These are phyloP conservation scores for Chydorus sphaericus DNA, from an alignment of 2,888 invertebrate species.

Conservation along the genomic window DNA sequence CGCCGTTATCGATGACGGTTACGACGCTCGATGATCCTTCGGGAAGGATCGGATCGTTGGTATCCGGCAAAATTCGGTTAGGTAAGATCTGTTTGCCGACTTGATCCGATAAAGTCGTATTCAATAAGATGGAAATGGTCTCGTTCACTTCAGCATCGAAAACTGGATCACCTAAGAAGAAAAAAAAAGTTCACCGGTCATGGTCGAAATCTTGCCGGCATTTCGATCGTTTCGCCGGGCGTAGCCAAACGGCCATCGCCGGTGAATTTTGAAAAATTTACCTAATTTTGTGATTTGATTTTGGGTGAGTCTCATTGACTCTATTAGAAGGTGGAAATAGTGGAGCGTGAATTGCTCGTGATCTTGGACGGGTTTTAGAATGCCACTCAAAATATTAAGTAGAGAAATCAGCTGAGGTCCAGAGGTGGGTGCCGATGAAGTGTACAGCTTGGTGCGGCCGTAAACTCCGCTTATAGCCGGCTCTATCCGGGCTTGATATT, in stretches of 20 bases:
- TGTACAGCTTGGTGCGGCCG: slow-evolving; percentile 7
- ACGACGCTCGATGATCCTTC: slow-evolving; percentile 37
- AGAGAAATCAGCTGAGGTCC: slow-evolving; percentile 10
- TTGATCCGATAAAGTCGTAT: slow-evolving; percentile 1
- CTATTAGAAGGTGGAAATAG: neutral
- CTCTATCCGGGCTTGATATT: neutral
- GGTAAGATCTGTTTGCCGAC: slow-evolving; percentile 4
- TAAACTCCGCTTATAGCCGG: neutral
- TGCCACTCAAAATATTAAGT: slow-evolving; percentile 8
- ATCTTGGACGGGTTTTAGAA: neutral
- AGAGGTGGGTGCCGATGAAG: slow-evolving; percentile 5
- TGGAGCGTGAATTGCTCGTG: neutral
- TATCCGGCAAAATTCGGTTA: slow-evolving; percentile 1
- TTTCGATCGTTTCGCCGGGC: too few relatives aligned
- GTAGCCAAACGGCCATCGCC: too few relatives aligned
- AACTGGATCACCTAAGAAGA: slow-evolving; percentile 20
- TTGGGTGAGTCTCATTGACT: neutral
- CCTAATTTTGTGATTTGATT: slow-evolving; percentile 2
- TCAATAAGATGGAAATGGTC: slow-evolving; percentile 1
- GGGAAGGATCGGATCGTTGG: slow-evolving; percentile 17
- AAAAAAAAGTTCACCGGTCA: too few relatives aligned
- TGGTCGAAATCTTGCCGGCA: neutral
- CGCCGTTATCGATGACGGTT: slow-evolving; percentile 46
- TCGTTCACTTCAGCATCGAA: neutral
- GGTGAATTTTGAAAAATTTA: neutral